Conservation (phyloP, 1,140 invertebrate species). For the Drosophila erecta region DNA sequence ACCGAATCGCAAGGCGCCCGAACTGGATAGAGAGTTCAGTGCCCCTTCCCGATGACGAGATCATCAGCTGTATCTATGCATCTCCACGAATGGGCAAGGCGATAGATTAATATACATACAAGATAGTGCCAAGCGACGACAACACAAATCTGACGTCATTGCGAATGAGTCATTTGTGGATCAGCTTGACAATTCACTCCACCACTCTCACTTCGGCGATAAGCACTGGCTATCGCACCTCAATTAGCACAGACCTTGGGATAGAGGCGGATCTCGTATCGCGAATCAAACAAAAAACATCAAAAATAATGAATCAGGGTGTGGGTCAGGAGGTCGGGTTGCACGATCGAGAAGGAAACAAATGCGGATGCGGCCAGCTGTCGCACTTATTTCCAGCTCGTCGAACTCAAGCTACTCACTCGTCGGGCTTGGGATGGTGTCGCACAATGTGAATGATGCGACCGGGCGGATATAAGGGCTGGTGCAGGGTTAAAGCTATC, state of each 20-base stretch:
- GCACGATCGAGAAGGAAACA: slow-evolving; percentile 31
- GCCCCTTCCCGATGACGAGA: not conserved
- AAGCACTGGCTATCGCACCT: slow-evolving; percentile 17
- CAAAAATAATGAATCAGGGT: slow-evolving; percentile 36
- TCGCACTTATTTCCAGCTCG: slow-evolving; percentile 4
- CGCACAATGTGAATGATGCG: slow-evolving; percentile 95
- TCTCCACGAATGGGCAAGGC: not conserved
- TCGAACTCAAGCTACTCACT: slow-evolving; percentile 87
- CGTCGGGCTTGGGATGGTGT: slow-evolving; percentile 92
- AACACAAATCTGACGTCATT: slow-evolving; percentile 33
- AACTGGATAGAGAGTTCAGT: slow-evolving; percentile 7
- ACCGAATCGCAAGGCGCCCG: not conserved
- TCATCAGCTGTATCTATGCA: not conserved
- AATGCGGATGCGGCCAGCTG: slow-evolving; percentile 29
- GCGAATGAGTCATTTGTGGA: slow-evolving; percentile 43
- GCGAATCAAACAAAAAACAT: slow-evolving; percentile 24
- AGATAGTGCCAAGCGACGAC: not conserved
- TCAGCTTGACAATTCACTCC: slow-evolving; percentile 28
- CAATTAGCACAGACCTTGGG: slow-evolving; percentile 39
- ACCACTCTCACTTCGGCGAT: slow-evolving; percentile 4
- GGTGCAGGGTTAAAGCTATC: slow-evolving; percentile 91
- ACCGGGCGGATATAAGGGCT: slow-evolving; percentile 94
- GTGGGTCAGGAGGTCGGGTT: slow-evolving; percentile 8
- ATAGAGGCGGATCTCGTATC: slow-evolving; percentile 25
- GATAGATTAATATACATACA: not conserved